phyloP scores from a whole-genome alignment of 1,140 invertebrate species.

The Catajapyx aquilonaris region DNA sequence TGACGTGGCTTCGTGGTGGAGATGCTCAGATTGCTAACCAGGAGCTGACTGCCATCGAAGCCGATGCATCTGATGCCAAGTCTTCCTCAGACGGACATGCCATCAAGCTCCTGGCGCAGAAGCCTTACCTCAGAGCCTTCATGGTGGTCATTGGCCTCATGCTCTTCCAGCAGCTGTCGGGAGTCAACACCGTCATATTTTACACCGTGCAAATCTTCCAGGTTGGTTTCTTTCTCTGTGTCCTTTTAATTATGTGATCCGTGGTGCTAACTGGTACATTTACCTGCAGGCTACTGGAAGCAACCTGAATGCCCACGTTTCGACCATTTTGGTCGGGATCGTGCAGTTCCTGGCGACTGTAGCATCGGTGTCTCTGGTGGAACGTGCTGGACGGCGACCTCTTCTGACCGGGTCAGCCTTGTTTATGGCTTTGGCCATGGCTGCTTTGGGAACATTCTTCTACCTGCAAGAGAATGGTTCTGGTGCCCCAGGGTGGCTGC shows the following conservation, averaged over 20 bases:
- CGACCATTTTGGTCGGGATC: conserved; percentile 38
- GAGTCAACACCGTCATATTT: conserved; percentile 45
- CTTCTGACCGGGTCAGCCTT: conserved; percentile 21
- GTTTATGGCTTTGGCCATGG: conserved; percentile 13
- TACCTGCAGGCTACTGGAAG: too few species aligned
- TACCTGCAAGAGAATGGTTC: too few species aligned
- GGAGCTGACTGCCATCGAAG: conserved; percentile 11
- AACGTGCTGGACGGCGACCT: conserved; percentile 21
- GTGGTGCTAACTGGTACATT: too few species aligned
- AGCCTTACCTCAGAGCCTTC: conserved; percentile 15
- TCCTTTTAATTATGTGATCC: not conserved
- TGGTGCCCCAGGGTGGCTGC: conserved; percentile 18
- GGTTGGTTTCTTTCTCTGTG: conserved; percentile 18
- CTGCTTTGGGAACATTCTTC: too few species aligned
- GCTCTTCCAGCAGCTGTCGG: conserved; percentile 37
- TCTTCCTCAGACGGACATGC: not conserved
- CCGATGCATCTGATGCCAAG: conserved; percentile 7
- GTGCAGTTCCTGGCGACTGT: conserved; percentile 31
- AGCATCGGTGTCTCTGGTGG: conserved; percentile 21
- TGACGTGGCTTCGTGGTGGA: conserved; percentile 21
- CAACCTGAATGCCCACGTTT: conserved; percentile 30
- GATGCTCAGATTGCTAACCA: conserved; percentile 9
- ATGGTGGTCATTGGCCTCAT: conserved; percentile 27
- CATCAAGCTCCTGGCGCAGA: not conserved
- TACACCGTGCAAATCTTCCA: conserved; percentile 43